A percentile compares a stretch with the other conserved stretches of the same genome.
Conservation (phyloP, 1,140 invertebrate genomes). For the Gonatopus flavifemur region DNA sequence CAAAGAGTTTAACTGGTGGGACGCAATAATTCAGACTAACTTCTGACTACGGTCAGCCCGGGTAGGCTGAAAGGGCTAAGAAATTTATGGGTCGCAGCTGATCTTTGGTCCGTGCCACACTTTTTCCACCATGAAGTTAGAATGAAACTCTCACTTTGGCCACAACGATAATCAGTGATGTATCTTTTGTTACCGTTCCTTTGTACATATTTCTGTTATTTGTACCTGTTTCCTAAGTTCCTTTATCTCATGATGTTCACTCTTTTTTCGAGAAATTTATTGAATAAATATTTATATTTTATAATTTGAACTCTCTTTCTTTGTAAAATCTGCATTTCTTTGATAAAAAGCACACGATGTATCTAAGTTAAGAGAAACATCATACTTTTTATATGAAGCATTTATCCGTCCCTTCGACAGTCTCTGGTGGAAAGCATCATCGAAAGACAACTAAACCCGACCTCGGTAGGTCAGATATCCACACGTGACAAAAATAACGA, state of each 20-base stretch:
- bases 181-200: too few relatives aligned
- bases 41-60: neutral
- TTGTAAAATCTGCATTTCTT: too few relatives aligned
- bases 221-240: too few relatives aligned
- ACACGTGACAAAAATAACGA: slow-evolving; percentile 26
- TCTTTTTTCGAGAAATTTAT: too few relatives aligned
- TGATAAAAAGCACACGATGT: too few relatives aligned
- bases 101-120: neutral
- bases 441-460: slow-evolving; percentile 14
- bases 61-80: neutral
- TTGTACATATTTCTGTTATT: too few relatives aligned
- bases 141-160: neutral
- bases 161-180: neutral
- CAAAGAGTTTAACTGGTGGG: slow-evolving; percentile 1
- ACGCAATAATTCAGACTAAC: slow-evolving; percentile 1
- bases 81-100: neutral
- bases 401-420: too few relatives aligned
- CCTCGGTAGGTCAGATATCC: slow-evolving; percentile 20
- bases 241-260: too few relatives aligned
- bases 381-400: too few relatives aligned
- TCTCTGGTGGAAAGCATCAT: neutral
- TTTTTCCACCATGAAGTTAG: neutral
- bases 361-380: too few relatives aligned
- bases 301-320: too few relatives aligned
- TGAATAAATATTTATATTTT: too few relatives aligned